These are phyloP conservation scores for Neocloeon triangulifer DNA, from an alignment of 1,140 invertebrate species.

Conservation along the genomic window DNA sequence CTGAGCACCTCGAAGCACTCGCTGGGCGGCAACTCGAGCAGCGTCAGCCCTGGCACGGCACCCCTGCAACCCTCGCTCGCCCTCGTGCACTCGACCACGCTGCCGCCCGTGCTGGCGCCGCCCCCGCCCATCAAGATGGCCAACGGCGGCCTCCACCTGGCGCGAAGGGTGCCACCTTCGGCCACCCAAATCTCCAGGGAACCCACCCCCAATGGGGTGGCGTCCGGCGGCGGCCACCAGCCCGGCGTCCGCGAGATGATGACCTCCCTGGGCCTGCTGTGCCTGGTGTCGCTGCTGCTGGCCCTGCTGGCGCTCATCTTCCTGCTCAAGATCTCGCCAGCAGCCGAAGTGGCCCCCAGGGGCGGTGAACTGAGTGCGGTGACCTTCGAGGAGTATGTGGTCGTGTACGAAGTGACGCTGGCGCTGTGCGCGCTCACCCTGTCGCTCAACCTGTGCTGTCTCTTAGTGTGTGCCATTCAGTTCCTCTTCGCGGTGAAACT, in stretches of 20 bases:
- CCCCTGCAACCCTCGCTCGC: background rate
- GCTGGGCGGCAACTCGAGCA: conserved; percentile 31
- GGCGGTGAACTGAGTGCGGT: conserved; percentile 26
- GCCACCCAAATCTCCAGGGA: conserved; percentile 17
- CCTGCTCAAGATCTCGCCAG: conserved; percentile 57
- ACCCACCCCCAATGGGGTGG: conserved; percentile 9
- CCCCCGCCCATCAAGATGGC: conserved; percentile 10
- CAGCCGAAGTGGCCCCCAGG: conserved; percentile 25
- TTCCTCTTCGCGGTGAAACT: conserved; percentile 83
- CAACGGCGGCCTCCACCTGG: conserved; percentile 25
- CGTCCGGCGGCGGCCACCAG: conserved; percentile 17
- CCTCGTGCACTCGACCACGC: background rate
- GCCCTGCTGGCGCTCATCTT: conserved; percentile 66
- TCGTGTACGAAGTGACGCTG: conserved; percentile 75
- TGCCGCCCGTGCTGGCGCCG: background rate
- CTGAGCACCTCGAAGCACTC: conserved; percentile 44
- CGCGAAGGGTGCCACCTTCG: conserved; percentile 18
- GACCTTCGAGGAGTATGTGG: conserved; percentile 51
- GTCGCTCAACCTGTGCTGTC: conserved; percentile 68
- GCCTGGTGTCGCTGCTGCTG: conserved; percentile 57
- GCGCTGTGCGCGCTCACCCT: conserved; percentile 69
- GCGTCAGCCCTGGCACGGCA: conserved; percentile 21
- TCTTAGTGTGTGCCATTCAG: conserved; percentile 81
- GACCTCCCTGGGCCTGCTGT: conserved; percentile 65
- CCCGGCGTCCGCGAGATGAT: conserved; percentile 53